phyloP scores from a whole-genome alignment of 2,888 invertebrate genomes.

The Chymomyza procnemis region DNA sequence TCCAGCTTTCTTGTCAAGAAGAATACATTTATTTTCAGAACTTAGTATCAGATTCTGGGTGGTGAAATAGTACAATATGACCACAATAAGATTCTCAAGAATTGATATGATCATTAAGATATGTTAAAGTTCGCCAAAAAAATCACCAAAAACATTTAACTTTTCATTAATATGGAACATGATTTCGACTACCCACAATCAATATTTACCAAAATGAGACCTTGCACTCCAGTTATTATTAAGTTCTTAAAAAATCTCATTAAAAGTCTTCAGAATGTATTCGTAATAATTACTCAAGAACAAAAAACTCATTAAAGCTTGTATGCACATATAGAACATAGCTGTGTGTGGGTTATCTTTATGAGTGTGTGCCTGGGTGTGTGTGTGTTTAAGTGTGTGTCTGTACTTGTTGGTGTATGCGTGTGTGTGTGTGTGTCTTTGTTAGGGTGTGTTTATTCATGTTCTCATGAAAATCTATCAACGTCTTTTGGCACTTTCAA shows the following conservation, averaged over 20 bases:
- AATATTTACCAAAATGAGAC: background rate
- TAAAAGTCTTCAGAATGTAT: background rate
- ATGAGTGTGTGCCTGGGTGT: background rate
- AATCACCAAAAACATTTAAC: too few relatives aligned
- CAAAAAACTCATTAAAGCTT: conserved; percentile 64
- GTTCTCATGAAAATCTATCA: conserved; percentile 62
- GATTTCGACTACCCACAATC: background rate
- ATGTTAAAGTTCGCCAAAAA: too few relatives aligned
- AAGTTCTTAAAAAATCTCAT: background rate
- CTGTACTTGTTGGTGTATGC: background rate
- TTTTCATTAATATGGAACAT: background rate
- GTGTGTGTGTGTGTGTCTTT: background rate
- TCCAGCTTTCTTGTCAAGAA: too few relatives aligned
- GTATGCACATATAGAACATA: conserved; percentile 21
- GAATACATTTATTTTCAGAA: too few relatives aligned
- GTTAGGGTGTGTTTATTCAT: background rate
- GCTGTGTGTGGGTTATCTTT: too few relatives aligned
- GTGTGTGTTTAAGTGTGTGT: background rate
- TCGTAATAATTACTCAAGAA: conserved; percentile 50
- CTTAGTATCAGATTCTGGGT: too few relatives aligned
- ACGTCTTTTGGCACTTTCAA: conserved; percentile 47
- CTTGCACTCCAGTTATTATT: background rate
- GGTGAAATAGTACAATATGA: too few relatives aligned
- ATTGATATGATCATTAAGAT: too few relatives aligned
- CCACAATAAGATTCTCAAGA: too few relatives aligned